phyloP scores from a whole-genome alignment of 2,888 invertebrate species.

The Drosophila buzzatii region DNA sequence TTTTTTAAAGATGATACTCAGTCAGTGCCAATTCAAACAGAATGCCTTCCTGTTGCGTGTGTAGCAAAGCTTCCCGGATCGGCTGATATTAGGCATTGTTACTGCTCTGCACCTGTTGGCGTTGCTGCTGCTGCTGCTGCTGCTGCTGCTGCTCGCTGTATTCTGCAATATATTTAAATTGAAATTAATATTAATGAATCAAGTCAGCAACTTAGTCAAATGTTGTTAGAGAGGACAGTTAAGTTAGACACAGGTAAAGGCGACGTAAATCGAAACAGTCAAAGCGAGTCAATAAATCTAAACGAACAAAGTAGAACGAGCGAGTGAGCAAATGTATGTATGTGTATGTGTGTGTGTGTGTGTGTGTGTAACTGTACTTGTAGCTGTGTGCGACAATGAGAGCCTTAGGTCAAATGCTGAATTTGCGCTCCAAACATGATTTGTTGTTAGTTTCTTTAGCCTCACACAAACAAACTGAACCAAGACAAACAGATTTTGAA shows the following conservation, averaged over 20 bases:
- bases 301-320: constrained; percentile 8
- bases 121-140: constrained; percentile 6
- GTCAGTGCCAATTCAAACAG: constrained; percentile 64
- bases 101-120: not conserved
- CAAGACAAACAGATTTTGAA: constrained; percentile 2
- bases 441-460: constrained; percentile 9
- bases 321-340: not conserved
- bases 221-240: not conserved
- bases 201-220: not conserved
- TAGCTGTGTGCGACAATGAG: not conserved
- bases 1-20: constrained; percentile 71
- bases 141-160: constrained; percentile 11
- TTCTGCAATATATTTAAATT: constrained; percentile 25
- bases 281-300: constrained; percentile 21
- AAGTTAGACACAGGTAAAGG: constrained; percentile 28
- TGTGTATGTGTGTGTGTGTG: not conserved
- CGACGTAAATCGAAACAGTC: constrained; percentile 1
- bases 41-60: constrained; percentile 41
- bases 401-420: not conserved
- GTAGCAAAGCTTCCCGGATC: constrained; percentile 56
- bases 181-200: not conserved
- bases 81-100: constrained; percentile 56
- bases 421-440: constrained; percentile 1
- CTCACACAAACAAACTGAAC: not conserved
- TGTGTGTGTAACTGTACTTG: not conserved